These are phyloP conservation scores for Anneissia japonica DNA, from an alignment of 35 echinoderm and acorn worm species.

Conservation along the genomic window DNA sequence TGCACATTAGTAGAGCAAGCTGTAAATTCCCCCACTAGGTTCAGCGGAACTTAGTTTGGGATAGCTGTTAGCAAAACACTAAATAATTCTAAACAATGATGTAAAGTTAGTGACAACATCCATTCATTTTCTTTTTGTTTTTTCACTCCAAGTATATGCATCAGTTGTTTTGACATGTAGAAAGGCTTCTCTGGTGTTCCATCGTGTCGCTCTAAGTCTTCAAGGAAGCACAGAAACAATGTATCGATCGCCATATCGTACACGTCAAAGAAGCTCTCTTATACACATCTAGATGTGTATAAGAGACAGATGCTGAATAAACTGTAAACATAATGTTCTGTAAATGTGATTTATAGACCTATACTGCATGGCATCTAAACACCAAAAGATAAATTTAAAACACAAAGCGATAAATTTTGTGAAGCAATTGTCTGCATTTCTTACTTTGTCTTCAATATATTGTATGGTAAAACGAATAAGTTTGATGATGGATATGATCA, in stretches of 20 bases:
- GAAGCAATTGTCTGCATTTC: slow-evolving; percentile 32
- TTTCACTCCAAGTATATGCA: slow-evolving; percentile 56
- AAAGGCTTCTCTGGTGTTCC: slow-evolving; percentile 82
- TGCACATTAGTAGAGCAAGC: no score
- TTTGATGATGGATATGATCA: slow-evolving; percentile 75
- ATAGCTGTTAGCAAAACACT: no score
- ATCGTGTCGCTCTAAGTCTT: slow-evolving; percentile 79
- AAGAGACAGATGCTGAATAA: slow-evolving; percentile 43
- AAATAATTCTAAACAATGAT: no score
- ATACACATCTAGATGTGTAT: slow-evolving; percentile 38
- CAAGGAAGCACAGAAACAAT: slow-evolving; percentile 79
- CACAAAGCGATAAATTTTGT: slow-evolving; percentile 78
- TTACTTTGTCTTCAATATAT: slow-evolving; percentile 54
- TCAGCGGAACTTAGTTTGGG: no score
- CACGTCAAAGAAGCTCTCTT: slow-evolving; percentile 75
- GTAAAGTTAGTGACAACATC: no score
- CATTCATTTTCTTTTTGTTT: slow-evolving; percentile 52
- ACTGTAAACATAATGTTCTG: no score
- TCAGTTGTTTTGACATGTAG: slow-evolving; percentile 72
- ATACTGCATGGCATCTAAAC: no score
- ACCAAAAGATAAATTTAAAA: slow-evolving; percentile 81
- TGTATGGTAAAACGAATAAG: slow-evolving; percentile 50
- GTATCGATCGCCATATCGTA: slow-evolving; percentile 98
- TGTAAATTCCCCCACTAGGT: no score
- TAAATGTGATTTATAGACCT: no score